phyloP scores from a whole-genome alignment of 2,888 invertebrate genomes.

The Bedellia somnulentella region DNA sequence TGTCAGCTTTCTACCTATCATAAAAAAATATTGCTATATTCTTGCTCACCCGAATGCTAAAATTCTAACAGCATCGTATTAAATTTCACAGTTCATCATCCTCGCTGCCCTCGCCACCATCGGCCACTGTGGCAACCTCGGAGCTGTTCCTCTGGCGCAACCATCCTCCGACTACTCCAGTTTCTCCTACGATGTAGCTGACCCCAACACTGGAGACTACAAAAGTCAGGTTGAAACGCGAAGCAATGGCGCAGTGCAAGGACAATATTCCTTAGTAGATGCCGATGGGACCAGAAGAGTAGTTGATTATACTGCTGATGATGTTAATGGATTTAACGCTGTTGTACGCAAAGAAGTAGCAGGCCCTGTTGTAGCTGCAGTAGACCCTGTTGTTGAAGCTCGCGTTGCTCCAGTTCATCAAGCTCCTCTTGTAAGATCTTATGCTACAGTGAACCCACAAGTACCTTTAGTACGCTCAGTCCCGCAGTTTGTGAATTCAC shows the following conservation, averaged over 20 bases:
- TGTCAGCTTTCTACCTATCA: no score
- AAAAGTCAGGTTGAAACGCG: conserved; percentile 57
- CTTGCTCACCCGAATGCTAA: no score
- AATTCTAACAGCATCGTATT: conserved; percentile 2
- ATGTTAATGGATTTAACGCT: conserved; percentile 56
- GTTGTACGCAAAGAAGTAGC: conserved; percentile 49
- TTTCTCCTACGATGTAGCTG: conserved; percentile 57
- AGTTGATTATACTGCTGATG: conserved; percentile 58
- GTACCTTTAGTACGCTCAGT: not conserved
- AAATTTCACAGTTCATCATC: conserved; percentile 33
- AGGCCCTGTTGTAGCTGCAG: no score
- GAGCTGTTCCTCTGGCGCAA: conserved; percentile 18
- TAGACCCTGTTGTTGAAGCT: conserved; percentile 5
- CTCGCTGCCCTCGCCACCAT: conserved; percentile 16
- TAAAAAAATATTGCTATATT: no score
- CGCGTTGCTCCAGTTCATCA: no score
- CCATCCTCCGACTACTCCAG: conserved; percentile 35
- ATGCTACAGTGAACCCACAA: not conserved
- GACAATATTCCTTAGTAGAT: conserved; percentile 56
- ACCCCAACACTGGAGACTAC: conserved; percentile 57
- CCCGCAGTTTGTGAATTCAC: no score
- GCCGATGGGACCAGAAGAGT: conserved; percentile 55
- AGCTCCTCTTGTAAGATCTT: no score
- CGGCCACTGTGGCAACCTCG: conserved; percentile 13
- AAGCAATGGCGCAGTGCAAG: conserved; percentile 44